phyloP scores from a whole-genome alignment of 2,888 invertebrate genomes.

The Drosophila prolongata region DNA sequence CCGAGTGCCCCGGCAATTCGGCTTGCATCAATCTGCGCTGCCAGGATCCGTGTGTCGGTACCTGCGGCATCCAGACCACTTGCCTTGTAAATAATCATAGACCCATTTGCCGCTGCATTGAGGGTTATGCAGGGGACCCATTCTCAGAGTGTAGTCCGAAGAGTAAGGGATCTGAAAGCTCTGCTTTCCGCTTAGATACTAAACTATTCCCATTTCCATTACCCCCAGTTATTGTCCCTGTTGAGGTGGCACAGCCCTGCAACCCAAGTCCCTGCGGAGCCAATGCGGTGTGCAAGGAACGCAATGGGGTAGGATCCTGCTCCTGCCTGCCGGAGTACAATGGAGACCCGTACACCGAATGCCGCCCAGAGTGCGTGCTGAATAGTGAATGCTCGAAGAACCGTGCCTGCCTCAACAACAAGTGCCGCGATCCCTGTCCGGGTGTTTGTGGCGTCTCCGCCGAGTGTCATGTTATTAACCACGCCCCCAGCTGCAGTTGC shows the following conservation, averaged over 20 bases:
- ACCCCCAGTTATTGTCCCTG: conserved; percentile 83
- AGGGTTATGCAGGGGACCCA: conserved; percentile 93
- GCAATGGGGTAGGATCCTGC: conserved; percentile 93
- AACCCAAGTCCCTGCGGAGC: conserved; percentile 94
- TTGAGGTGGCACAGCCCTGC: conserved; percentile 89
- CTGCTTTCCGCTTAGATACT: conserved; percentile 3
- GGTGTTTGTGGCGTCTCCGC: conserved; percentile 93
- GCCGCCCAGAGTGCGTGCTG: conserved; percentile 93
- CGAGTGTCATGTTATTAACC: conserved; percentile 92
- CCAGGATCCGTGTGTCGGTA: conserved; percentile 92
- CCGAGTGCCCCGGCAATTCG: conserved; percentile 92
- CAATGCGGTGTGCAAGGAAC: conserved; percentile 93
- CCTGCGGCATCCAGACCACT: conserved; percentile 91
- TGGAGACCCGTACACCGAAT: conserved; percentile 94
- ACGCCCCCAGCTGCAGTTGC: conserved; percentile 92
- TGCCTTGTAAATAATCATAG: conserved; percentile 93
- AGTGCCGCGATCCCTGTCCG: conserved; percentile 93
- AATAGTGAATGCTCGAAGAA: conserved; percentile 92
- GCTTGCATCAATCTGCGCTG: conserved; percentile 94
- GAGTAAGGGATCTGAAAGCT: conserved; percentile 84
- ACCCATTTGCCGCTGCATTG: conserved; percentile 92
- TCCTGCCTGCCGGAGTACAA: conserved; percentile 92
- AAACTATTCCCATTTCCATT: conserved; percentile 25
- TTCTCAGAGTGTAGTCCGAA: conserved; percentile 89
- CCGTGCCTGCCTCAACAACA: conserved; percentile 92